These are phyloP conservation scores for Acheta domesticus DNA, from an alignment of 2,888 invertebrate genomes.

Conservation along the genomic window DNA sequence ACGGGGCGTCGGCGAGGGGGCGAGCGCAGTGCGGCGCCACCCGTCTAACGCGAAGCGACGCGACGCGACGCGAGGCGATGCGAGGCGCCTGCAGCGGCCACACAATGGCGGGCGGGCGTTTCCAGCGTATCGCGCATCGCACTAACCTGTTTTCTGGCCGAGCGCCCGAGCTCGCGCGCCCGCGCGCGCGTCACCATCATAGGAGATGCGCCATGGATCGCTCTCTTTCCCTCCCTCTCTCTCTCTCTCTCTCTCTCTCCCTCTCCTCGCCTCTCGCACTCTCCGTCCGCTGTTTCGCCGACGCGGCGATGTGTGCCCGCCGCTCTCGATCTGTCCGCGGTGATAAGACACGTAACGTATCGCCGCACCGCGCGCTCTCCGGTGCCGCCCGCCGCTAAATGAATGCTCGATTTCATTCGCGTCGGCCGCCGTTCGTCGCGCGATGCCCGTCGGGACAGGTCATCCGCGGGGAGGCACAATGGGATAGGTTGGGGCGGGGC, in stretches of 20 bases:
- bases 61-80: background rate
- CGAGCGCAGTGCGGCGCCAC: too few species aligned
- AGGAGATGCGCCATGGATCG: too few species aligned
- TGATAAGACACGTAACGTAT: background rate
- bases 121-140: background rate
- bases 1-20: too few species aligned
- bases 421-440: background rate
- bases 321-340: background rate
- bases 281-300: background rate
- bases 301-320: background rate
- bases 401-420: background rate
- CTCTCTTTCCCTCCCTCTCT: background rate
- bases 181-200: too few species aligned
- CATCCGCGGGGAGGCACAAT: too few species aligned
- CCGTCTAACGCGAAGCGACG: too few species aligned
- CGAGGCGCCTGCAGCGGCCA: background rate
- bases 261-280: background rate
- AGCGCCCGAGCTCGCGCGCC: background rate
- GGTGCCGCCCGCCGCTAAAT: background rate
- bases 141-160: constrained; percentile 3
- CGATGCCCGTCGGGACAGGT: too few species aligned
- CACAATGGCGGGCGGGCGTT: background rate
- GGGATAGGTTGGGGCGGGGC: too few species aligned
- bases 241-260: background rate
- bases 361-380: background rate